Conservation (phyloP, 2,888 invertebrate species). For the Linnaemya tessellans region DNA sequence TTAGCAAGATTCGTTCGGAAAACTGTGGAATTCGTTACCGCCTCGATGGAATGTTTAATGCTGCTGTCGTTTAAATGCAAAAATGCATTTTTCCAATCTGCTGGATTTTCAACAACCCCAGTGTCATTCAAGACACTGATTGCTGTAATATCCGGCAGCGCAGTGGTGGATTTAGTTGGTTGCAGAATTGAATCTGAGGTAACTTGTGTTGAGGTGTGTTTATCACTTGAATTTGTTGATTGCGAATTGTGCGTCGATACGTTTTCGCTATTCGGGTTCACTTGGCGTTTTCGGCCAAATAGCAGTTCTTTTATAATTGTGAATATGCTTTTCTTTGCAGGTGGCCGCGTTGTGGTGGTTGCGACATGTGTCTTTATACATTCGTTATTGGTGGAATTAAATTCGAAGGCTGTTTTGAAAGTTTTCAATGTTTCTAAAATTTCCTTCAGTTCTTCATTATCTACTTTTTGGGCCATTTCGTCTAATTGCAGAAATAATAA, state of each 20-base stretch:
- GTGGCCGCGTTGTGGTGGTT: not conserved
- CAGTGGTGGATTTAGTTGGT: not conserved
- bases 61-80: not conserved
- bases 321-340: not conserved
- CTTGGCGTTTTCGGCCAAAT: not conserved
- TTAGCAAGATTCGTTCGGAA: not conserved
- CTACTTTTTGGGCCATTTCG: not conserved
- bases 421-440: conserved; percentile 32
- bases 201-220: not conserved
- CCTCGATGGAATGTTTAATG: not conserved
- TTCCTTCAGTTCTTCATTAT: conserved; percentile 7
- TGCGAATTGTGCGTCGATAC: not conserved
- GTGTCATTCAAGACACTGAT: not conserved
- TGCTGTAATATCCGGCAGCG: not conserved
- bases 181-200: not conserved
- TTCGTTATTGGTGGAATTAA: not conserved
- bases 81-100: not conserved
- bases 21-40: not conserved
- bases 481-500: conserved; percentile 25
- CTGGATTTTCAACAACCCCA: not conserved
- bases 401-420: not conserved
- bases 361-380: not conserved
- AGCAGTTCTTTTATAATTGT: too few species aligned
- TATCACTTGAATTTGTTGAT: not conserved
- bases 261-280: not conserved